phyloP scores from a whole-genome alignment of 2,113 vertebrate species.

The Sylvilagus bachmani region DNA sequence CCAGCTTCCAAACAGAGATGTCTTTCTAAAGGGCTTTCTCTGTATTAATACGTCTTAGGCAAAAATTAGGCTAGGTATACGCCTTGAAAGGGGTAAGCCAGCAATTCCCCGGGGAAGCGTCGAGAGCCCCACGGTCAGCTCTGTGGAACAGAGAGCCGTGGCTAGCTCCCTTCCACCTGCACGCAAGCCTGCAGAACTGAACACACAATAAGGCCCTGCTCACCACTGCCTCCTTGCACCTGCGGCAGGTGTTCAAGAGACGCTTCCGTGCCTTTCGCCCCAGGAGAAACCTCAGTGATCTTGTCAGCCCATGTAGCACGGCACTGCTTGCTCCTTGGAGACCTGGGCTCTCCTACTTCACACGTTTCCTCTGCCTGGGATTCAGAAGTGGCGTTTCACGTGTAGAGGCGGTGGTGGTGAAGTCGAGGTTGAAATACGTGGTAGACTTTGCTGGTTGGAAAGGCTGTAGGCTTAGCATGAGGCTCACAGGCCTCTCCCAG shows the following conservation, averaged over 20 bases:
- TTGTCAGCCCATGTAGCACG: conserved; percentile 18
- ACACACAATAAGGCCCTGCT: not conserved
- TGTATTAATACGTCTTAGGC: not conserved
- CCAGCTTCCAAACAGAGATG: conserved; percentile 63
- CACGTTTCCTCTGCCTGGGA: not conserved
- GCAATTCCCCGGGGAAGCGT: not conserved
- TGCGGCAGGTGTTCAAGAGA: not conserved
- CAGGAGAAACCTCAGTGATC: not conserved
- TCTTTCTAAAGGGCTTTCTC: conserved; percentile 71
- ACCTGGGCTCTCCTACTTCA: not conserved
- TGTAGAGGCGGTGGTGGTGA: not conserved
- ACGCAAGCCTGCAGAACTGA: rapidly evolving
- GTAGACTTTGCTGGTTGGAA: not conserved
- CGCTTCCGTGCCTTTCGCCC: not conserved
- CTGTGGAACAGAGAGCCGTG: rapidly evolving
- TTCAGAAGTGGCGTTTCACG: not conserved
- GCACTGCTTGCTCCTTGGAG: not conserved
- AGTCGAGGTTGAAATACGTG: not conserved
- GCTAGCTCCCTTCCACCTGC: not conserved
- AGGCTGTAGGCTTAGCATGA: not conserved
- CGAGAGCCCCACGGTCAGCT: not conserved
- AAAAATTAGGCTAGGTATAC: not conserved
- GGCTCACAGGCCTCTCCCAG: not conserved
- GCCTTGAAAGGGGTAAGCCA: not conserved
- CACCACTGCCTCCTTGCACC: not conserved